phyloP scores from a whole-genome alignment of 2,888 invertebrate species.

The Formica aserva region DNA sequence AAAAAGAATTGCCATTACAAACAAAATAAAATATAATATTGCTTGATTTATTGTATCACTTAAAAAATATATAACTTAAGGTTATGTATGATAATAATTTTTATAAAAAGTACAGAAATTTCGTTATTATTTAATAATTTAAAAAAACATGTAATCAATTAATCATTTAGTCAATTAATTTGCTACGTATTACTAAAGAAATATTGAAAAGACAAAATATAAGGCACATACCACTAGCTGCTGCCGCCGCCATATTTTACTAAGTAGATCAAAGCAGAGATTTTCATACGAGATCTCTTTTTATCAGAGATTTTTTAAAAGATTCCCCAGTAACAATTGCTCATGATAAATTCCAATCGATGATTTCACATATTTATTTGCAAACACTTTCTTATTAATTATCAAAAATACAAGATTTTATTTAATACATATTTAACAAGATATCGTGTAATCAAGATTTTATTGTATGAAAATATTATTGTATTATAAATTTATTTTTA shows the following conservation, averaged over 20 bases:
- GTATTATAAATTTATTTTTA: too few species aligned
- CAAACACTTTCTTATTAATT: too few species aligned
- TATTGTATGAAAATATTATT: too few species aligned
- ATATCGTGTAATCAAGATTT: too few species aligned
- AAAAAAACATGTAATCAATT: constrained; percentile 1
- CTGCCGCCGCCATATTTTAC: constrained; percentile 26
- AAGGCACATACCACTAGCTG: not conserved
- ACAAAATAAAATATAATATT: not conserved
- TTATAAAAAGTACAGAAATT: not conserved
- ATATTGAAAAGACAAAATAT: not conserved
- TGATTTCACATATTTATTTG: not conserved
- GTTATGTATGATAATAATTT: constrained; percentile 2
- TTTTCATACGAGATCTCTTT: not conserved
- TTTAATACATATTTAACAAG: too few species aligned
- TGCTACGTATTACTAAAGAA: not conserved
- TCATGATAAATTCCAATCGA: not conserved
- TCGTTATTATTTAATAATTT: not conserved
- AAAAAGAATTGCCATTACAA: not conserved
- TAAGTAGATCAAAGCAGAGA: not conserved
- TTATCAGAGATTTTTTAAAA: too few species aligned
- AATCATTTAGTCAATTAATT: not conserved
- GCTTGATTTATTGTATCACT: not conserved
- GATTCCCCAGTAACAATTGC: not conserved
- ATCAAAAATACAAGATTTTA: too few species aligned
- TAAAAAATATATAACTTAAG: not conserved